Evolutionary conservation across 2,113 vertebrate genomes (phyloP).

Genomic region (Microcebus ravelobensis): DNA sequence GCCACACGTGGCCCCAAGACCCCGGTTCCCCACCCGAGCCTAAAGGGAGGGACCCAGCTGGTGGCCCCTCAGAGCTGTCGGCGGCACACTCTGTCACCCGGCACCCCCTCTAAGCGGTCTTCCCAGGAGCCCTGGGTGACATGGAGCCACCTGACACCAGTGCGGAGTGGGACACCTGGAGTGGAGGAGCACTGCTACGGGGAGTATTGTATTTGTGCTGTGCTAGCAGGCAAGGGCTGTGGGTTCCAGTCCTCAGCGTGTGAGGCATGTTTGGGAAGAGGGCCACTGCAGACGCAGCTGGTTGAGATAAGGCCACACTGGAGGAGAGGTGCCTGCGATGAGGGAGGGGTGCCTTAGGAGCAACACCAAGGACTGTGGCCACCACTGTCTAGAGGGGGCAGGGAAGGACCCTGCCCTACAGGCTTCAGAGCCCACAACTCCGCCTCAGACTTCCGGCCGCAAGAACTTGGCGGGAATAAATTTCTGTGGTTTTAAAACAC

Average conservation of each 20-base stretch:
- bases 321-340: rapidly evolving
- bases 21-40: no score
- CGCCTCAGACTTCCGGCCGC: no score
- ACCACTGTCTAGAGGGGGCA: no score
- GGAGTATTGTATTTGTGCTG: neutral
- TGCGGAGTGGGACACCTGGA: neutral
- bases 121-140: neutral
- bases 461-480: neutral
- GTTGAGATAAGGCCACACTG: neutral
- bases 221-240: neutral
- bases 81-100: no score
- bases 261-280: neutral
- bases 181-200: neutral
- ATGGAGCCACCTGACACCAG: no score
- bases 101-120: neutral
- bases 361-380: neutral
- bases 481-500: neutral
- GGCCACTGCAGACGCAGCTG: rapidly evolving
- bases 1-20: no score
- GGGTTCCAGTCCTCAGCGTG: neutral
- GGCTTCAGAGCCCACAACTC: rapidly evolving
- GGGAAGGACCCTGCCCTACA: neutral
- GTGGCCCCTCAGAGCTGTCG: neutral
- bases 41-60: no score
- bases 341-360: rapidly evolving